Percentiles rank a stretch among this genome's conserved stretches.
Conservation (phyloP, 2,888 invertebrate species). For the Drosophila testacea region DNA sequence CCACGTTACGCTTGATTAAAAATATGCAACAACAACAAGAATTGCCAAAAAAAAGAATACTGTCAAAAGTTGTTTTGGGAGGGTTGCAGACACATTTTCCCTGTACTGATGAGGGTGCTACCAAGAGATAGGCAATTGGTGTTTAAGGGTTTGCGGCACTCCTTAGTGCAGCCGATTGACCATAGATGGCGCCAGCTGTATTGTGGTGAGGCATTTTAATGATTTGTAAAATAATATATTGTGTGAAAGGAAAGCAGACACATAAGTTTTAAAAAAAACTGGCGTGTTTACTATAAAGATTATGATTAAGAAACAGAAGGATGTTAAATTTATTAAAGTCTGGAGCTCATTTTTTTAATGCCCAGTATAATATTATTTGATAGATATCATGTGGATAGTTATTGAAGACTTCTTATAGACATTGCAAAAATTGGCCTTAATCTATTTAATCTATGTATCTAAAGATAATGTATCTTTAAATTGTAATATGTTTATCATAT, state of each 20-base stretch:
- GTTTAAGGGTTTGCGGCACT: constrained; percentile 25
- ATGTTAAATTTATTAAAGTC: too few species aligned
- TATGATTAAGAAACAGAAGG: not conserved
- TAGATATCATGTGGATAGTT: too few species aligned
- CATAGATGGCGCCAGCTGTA: constrained; percentile 60
- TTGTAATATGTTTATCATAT: not conserved
- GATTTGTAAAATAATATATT: not conserved
- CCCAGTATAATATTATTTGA: too few species aligned
- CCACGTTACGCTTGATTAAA: constrained; percentile 69
- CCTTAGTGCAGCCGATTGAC: constrained; percentile 9
- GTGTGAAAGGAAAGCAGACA: not conserved
- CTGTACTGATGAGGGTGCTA: constrained; percentile 50
- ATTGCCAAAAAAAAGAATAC: constrained; percentile 30
- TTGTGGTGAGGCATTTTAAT: not conserved
- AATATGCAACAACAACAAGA: constrained; percentile 54
- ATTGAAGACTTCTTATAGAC: too few species aligned
- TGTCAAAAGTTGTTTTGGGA: constrained; percentile 29
- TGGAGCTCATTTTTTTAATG: too few species aligned
- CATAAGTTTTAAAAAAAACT: too few species aligned
- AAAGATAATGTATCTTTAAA: too few species aligned
- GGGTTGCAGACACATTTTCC: constrained; percentile 59
- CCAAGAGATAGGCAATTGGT: constrained; percentile 29
- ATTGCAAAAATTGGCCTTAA: too few species aligned
- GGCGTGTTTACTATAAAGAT: too few species aligned
- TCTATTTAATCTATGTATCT: too few species aligned